These are phyloP conservation scores for Isaurus tuberculatus DNA, from an alignment of 92 coral and sea anemone species.

Conservation along the genomic window DNA sequence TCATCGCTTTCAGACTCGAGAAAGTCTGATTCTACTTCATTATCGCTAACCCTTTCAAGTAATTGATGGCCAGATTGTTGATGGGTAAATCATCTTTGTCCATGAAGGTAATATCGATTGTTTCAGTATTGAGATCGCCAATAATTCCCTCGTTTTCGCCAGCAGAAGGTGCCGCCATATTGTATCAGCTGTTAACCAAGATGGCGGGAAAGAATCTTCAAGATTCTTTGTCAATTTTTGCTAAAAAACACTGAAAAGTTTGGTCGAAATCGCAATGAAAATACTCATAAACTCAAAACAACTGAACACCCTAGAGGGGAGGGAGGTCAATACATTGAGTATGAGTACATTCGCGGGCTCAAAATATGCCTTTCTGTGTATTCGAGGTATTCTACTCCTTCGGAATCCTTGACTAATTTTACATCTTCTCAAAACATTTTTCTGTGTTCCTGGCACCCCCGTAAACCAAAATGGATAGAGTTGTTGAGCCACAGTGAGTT, in stretches of 20 bases:
- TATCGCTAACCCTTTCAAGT: conserved; percentile 5
- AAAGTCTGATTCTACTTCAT: conserved; percentile 6
- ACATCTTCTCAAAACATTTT: background rate
- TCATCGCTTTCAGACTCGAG: conserved; percentile 3
- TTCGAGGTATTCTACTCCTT: background rate
- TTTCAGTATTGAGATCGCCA: background rate
- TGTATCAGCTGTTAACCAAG: conserved; percentile 3
- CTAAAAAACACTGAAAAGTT: background rate
- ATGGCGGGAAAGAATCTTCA: background rate
- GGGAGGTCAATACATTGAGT: background rate
- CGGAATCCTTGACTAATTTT: background rate
- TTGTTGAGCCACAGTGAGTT: background rate
- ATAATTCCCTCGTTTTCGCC: too few relatives aligned
- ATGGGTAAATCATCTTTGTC: conserved; percentile 8
- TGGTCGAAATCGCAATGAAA: conserved; percentile 1
- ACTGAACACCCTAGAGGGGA: conserved; percentile 5
- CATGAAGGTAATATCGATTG: conserved; percentile 10
- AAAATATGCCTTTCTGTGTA: background rate
- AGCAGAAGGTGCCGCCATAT: conserved; percentile 5
- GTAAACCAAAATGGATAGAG: background rate
- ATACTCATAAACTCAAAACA: background rate
- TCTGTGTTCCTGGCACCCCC: background rate
- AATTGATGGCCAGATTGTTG: conserved; percentile 8
- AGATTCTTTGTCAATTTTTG: background rate
- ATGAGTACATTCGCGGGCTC: conserved; percentile 10